These are phyloP conservation scores for Siderastrea siderea DNA, from an alignment of 92 coral and sea anemone genomes.

Conservation along the genomic window DNA sequence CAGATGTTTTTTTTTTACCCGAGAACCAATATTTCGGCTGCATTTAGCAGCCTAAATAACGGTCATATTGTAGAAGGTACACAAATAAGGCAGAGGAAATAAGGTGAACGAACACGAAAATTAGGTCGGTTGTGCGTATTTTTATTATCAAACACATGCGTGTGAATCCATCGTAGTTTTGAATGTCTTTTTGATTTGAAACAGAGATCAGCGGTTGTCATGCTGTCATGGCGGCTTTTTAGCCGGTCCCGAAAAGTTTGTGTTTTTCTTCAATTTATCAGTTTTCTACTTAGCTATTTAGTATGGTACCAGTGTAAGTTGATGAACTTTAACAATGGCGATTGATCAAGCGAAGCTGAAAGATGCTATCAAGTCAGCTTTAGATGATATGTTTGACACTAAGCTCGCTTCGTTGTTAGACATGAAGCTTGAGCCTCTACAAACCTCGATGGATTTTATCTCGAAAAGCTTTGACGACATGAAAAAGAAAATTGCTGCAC, in stretches of 20 bases:
- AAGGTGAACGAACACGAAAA: no score
- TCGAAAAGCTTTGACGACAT: no score
- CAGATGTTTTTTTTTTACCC: no score
- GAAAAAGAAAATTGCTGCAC: neutral
- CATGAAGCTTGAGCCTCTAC: slow-evolving; percentile 26
- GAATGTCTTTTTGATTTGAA: no score
- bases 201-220: slow-evolving; percentile 1
- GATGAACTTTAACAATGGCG: slow-evolving; percentile 19
- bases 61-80: no score
- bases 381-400: slow-evolving; percentile 20
- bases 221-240: slow-evolving; percentile 18
- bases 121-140: no score
- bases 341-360: slow-evolving; percentile 34
- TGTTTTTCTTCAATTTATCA: slow-evolving; percentile 7
- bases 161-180: no score
- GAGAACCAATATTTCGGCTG: no score
- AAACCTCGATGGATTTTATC: slow-evolving; percentile 10
- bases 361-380: slow-evolving; percentile 15
- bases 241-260: slow-evolving; percentile 3
- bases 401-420: slow-evolving; percentile 29
- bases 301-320: slow-evolving; percentile 21
- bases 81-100: no score
- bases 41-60: no score
- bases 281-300: neutral
- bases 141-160: no score